These are phyloP conservation scores for Vandiemenella viatica DNA, from an alignment of 2,888 invertebrate genomes.

Conservation along the genomic window DNA sequence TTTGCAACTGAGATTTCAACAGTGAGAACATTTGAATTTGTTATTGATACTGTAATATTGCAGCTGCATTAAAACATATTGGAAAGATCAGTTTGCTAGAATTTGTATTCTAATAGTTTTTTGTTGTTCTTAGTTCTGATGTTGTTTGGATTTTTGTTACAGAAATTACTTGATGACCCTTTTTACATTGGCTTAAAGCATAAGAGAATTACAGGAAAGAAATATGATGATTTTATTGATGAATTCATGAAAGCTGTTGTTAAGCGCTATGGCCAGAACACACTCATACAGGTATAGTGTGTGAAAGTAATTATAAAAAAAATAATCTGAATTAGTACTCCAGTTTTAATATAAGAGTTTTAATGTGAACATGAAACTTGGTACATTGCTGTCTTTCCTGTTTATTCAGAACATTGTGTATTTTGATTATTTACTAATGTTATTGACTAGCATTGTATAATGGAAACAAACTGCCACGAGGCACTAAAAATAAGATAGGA, in stretches of 20 bases:
- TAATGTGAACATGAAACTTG: not conserved
- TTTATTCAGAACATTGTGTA: not conserved
- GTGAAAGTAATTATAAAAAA: slow-evolving; percentile 45
- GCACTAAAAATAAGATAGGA: too few relatives aligned
- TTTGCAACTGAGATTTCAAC: too few relatives aligned
- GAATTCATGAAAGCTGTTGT: slow-evolving; percentile 94
- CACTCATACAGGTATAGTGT: slow-evolving; percentile 47
- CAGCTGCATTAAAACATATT: too few relatives aligned
- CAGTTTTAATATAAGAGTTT: not conserved
- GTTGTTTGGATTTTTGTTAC: slow-evolving; percentile 23
- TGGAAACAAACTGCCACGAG: too few relatives aligned
- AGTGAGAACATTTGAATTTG: too few relatives aligned
- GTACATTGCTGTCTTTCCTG: not conserved
- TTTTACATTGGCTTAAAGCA: slow-evolving; percentile 88
- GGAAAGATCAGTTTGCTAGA: too few relatives aligned
- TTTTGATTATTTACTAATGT: too few relatives aligned
- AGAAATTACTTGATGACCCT: slow-evolving; percentile 76
- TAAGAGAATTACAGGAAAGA: slow-evolving; percentile 60
- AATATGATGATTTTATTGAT: slow-evolving; percentile 86
- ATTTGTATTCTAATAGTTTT: too few relatives aligned
- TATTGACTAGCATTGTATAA: too few relatives aligned
- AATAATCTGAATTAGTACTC: slow-evolving; percentile 2
- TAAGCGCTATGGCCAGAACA: slow-evolving; percentile 67
- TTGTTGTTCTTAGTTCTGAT: too few relatives aligned
- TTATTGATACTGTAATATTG: too few relatives aligned